phyloP scores from a whole-genome alignment of 2,113 vertebrate species.

The Odocoileus hemionus region DNA sequence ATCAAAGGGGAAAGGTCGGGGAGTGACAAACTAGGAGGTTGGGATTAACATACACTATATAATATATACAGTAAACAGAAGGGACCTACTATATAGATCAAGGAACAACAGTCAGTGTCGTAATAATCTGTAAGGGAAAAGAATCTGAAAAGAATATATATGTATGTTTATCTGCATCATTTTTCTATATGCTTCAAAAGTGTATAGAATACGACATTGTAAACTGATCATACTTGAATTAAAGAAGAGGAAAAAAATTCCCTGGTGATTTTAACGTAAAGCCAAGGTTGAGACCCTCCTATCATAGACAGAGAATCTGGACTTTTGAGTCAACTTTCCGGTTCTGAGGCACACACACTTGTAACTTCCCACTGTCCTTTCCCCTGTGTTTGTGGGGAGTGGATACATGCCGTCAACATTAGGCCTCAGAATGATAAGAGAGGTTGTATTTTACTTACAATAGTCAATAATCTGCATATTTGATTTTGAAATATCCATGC shows the following conservation, averaged over 20 bases:
- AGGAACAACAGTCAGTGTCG: not conserved
- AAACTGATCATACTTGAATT: not conserved
- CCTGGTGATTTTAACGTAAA: not conserved
- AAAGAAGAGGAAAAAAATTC: not conserved
- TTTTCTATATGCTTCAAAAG: not conserved
- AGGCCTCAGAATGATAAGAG: conserved; percentile 28
- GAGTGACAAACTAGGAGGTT: not conserved
- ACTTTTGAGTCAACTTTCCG: not conserved
- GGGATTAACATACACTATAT: not conserved
- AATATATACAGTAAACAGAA: not conserved
- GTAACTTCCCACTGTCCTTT: not conserved
- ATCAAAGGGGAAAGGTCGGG: not conserved
- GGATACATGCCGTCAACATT: not conserved
- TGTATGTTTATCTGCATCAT: not conserved
- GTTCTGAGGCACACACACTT: not conserved
- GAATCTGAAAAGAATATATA: not conserved
- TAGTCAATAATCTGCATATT: conserved; percentile 55
- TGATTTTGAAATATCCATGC: conserved; percentile 38
- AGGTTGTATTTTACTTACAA: conserved; percentile 66
- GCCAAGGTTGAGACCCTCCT: not conserved
- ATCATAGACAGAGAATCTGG: not conserved
- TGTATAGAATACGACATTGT: not conserved
- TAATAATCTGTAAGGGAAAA: not conserved
- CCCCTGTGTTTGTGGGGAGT: not conserved
- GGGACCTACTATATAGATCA: not conserved